Base-by-base conservation (phyloP, 2,888 invertebrate species). In the Pammene aurita region DNA sequence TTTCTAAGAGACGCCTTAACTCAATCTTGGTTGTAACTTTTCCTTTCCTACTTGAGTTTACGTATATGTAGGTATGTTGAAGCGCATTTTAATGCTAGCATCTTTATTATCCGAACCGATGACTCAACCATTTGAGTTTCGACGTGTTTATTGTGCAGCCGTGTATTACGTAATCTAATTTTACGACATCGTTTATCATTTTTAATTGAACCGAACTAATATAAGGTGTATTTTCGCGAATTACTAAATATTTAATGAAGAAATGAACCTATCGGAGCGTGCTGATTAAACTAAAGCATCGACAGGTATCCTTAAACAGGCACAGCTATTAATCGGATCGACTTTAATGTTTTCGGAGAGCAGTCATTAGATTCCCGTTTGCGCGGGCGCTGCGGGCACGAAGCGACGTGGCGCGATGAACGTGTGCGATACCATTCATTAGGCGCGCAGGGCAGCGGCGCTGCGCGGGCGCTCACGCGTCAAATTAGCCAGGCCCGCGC, bases 351-450 rank as follows among this genome's bases (percentile, higher is more conserved):
- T 69, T 65, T 65, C 69, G 63, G 68, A 68, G 68, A 69, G 48
- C 60, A 65, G 64, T 60, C 65, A 65, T 71, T 82, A 85, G 87
- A 84, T 86, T 84, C 83, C 81, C 84, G 78, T 82, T 83, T 83
- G 84, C 83, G 77, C 80, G 78, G 78, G 80, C 80, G 82, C 78
- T 76, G 73, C 82, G 84, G 84, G 82, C 83, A 81, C 78, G 74
- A 71, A 74, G 78, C 78, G 82, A 85, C 87, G 85, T 83, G 85
- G 84, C 72, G 83, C 84, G 92, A 92, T 92, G 88, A 86, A 90
- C 90, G 92, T 91, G 90, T 91, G 88, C 88, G 92, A 92, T 92
- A 92, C 86, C 84, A 90, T 92, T 92, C 92, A 92, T 92, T 92
- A 92, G 86, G 84, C 85, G 84, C 85, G 84, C 83, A 80, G 79